A percentile compares a stretch with the other conserved stretches of the same genome.
These are phyloP conservation scores for Nomada flava DNA, from an alignment of 2,888 invertebrate species.

Conservation along the genomic window DNA sequence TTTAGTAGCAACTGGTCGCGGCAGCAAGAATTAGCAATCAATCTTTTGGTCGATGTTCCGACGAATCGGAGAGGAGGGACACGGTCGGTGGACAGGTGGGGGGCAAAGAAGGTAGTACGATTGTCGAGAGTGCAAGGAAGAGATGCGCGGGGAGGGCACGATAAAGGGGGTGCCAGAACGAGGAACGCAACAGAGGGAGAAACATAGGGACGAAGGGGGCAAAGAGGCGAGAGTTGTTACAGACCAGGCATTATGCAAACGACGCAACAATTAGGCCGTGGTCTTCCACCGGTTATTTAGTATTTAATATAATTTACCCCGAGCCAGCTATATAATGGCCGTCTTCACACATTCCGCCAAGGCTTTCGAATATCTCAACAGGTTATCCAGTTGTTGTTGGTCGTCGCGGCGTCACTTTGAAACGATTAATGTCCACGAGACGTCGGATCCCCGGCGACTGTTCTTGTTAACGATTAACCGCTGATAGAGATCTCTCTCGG, in stretches of 20 bases:
- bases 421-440: conserved; percentile 28
- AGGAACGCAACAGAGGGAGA: conserved; percentile 34
- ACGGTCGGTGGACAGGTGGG: conserved; percentile 46
- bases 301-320: conserved; percentile 64
- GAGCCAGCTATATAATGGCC: conserved; percentile 66
- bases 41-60: conserved; percentile 74
- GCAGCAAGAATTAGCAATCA: conserved; percentile 80
- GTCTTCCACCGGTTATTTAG: conserved; percentile 76
- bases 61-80: conserved; percentile 45
- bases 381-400: conserved; percentile 33
- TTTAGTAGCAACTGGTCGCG: conserved; percentile 78
- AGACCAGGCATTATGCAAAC: conserved; percentile 81
- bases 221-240: conserved; percentile 73
- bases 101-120: conserved; percentile 55
- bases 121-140: conserved; percentile 53
- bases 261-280: conserved; percentile 80
- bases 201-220: conserved; percentile 43
- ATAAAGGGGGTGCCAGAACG: conserved; percentile 51
- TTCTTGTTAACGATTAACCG: conserved; percentile 15
- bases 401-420: conserved; percentile 12
- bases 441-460: not conserved
- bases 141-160: conserved; percentile 53
- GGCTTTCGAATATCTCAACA: conserved; percentile 42
- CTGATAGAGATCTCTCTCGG: conserved; percentile 8
- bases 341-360: conserved; percentile 70